Percentiles rank a stretch among this genome's conserved stretches.
Conservation (phyloP, 2,113 vertebrate species). For the Rhipidura dahli region DNA sequence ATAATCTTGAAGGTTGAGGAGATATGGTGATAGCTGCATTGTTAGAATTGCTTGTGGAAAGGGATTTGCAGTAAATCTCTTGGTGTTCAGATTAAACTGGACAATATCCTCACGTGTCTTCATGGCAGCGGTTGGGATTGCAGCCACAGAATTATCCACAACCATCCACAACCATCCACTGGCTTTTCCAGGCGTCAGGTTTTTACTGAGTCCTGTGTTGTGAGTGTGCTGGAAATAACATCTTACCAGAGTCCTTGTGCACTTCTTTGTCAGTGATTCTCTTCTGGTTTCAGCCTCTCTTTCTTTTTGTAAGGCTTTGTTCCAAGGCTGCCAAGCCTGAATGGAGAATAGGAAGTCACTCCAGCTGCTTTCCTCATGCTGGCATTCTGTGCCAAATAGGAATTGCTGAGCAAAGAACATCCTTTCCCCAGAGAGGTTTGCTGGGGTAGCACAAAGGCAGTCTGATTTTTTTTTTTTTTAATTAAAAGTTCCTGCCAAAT, state of each 20-base stretch:
- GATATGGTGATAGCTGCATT: background rate
- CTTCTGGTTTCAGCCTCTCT: background rate
- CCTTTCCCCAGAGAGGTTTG: slow-evolving; percentile 52
- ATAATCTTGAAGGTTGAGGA: background rate
- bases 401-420: slow-evolving; percentile 68
- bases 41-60: background rate
- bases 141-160: background rate
- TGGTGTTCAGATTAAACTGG: background rate
- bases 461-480: slow-evolving; percentile 31
- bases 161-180: background rate
- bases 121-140: background rate
- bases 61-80: background rate
- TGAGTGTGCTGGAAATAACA: background rate
- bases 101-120: background rate
- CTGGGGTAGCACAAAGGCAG: slow-evolving; percentile 44
- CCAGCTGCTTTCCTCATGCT: slow-evolving; percentile 60
- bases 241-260: background rate
- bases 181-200: background rate
- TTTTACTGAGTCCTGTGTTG: background rate
- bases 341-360: slow-evolving; percentile 41
- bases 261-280: background rate
- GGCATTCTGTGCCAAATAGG: slow-evolving; percentile 37
- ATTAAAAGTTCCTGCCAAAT: slow-evolving; percentile 66
- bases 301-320: background rate
- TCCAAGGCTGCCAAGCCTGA: slow-evolving; percentile 10